These are phyloP conservation scores for Dryocosmus kuriphilus DNA, from an alignment of 2,888 invertebrate species.

Conservation along the genomic window DNA sequence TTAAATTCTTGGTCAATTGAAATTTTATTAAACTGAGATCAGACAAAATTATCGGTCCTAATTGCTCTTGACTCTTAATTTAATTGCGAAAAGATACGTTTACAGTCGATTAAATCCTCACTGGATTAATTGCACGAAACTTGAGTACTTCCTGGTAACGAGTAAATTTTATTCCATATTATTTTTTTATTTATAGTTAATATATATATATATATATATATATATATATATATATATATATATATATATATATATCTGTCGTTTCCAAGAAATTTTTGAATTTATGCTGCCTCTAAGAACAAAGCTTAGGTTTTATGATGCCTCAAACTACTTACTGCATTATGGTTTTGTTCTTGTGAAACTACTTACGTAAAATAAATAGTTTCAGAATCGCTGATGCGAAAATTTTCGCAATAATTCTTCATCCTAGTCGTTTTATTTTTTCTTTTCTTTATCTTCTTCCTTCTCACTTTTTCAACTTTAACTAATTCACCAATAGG, in stretches of 20 bases:
- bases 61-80: slow-evolving; percentile 8
- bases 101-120: not conserved
- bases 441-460: slow-evolving; percentile 24
- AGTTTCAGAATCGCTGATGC: slow-evolving; percentile 21
- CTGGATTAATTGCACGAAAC: slow-evolving; percentile 1
- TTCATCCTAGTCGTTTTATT: not conserved
- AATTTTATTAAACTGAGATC: not conserved
- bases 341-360: slow-evolving; percentile 16
- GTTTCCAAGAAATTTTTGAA: slow-evolving; percentile 9
- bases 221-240: too few species aligned
- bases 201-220: too few species aligned
- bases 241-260: slow-evolving; percentile 16
- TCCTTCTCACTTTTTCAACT: slow-evolving; percentile 44
- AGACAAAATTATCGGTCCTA: not conserved
- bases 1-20: not conserved
- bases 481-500: slow-evolving; percentile 26
- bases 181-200: not conserved
- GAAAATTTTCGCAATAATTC: not conserved
- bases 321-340: slow-evolving; percentile 18
- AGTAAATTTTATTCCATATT: slow-evolving; percentile 10
- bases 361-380: slow-evolving; percentile 14
- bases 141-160: not conserved
- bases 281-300: slow-evolving; percentile 3
- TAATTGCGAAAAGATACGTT: slow-evolving; percentile 6
- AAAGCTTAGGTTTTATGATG: slow-evolving; percentile 11